Base-by-base conservation (phyloP, 2,888 invertebrate species). In the Drosophila trichaetosa region DNA sequence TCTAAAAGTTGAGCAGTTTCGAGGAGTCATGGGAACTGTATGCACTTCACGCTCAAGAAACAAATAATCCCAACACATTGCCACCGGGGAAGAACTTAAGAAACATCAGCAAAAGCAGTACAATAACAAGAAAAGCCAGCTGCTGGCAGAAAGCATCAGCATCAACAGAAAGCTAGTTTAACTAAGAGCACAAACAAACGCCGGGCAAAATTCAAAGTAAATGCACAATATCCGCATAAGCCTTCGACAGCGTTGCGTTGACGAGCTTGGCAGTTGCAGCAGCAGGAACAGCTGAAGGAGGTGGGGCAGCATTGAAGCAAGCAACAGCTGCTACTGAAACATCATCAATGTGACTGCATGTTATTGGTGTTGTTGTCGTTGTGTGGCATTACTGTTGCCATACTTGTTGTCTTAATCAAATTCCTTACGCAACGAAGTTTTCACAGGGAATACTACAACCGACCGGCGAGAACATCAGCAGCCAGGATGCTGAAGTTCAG, bases 151-250 rank as follows among this genome's bases (percentile, higher is more conserved):
- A 65, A 73, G 71, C 74, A 75, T 72, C 69, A 74, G 65, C 80
- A 76, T 71, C 61, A 74, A 72, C 77, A 76, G 76, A 85, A 90
- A 90, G 90, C 85, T 82, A 89, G 88, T 90, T 90, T 73, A 77
- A 85, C 80, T 77, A 66, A 64, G 70, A 77, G 69, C 70, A 71
- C 90, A 89, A 90, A 85, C 85, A 85, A 90, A 85, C 82, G 90
- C 86, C 34, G 52, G 51, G 77, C 59, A 65, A 65, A 77, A 79
- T 70, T 76, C 77, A 65, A 71, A 77, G 79, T 86, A 90, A 86
- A 86, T 86, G 90, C 83, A 81, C 87, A 81, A 76, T 87, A 86
- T 83, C 89, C 87, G 73, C 79, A 75, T 83, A 89, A 90, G 84
- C 84, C 87, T 87, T 90, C 89, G 89, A 90, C 90, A 90, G 80